A percentile compares a stretch with the other conserved stretches of the same genome.
phyloP scores from a whole-genome alignment of 2,888 invertebrate species.

The Xestobium rufovillosum region DNA sequence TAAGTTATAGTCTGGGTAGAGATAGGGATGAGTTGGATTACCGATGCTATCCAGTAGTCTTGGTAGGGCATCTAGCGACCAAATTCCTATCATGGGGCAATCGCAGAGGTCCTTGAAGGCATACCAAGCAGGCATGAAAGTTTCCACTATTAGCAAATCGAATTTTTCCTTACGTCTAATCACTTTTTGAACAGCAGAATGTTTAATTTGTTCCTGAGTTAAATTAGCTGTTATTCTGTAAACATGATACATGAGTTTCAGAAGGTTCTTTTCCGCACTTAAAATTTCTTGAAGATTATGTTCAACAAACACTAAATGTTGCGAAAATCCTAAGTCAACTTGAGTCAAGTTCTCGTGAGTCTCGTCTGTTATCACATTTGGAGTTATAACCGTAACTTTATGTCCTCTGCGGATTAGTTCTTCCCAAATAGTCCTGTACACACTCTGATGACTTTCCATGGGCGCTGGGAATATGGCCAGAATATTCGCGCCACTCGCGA shows the following conservation, averaged over 20 bases:
- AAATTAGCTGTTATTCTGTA: slow-evolving; percentile 12
- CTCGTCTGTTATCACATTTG: neutral
- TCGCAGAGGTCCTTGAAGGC: slow-evolving; percentile 34
- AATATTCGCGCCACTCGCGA: neutral
- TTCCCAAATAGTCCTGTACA: neutral
- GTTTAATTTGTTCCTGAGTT: slow-evolving; percentile 22
- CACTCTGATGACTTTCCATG: neutral
- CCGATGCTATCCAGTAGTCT: slow-evolving; percentile 32
- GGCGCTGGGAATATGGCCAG: neutral
- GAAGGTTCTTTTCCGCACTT: slow-evolving; percentile 12
- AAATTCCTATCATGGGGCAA: slow-evolving; percentile 35
- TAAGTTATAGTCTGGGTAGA: slow-evolving; percentile 33
- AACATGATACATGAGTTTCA: slow-evolving; percentile 11
- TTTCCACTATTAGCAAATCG: slow-evolving; percentile 36
- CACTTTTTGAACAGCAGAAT: slow-evolving; percentile 31
- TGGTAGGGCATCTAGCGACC: slow-evolving; percentile 31
- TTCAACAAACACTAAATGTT: slow-evolving; percentile 11
- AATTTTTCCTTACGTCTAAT: slow-evolving; percentile 32
- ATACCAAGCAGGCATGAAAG: slow-evolving; percentile 27
- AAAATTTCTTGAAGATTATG: slow-evolving; percentile 13
- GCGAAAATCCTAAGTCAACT: slow-evolving; percentile 6
- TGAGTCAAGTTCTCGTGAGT: neutral
- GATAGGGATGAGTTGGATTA: slow-evolving; percentile 34
- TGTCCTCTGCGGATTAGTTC: neutral
- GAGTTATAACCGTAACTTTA: neutral